Evolutionary conservation across 2,797 vertebrate species (phyloP).

Genomic region (Gallinago nigripennis): DNA sequence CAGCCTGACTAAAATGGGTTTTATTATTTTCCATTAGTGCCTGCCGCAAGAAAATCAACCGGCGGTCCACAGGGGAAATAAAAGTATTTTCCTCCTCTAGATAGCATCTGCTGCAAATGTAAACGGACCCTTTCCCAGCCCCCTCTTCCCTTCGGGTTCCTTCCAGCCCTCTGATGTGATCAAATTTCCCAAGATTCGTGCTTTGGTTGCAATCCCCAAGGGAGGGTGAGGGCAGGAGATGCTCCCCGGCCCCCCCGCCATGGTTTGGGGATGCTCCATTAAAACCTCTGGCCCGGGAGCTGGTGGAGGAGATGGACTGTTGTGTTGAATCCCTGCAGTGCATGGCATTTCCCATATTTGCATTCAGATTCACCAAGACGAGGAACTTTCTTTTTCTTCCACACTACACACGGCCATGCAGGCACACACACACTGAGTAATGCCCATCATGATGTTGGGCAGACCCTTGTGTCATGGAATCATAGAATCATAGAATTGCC

Average conservation of each 20-base stretch:
- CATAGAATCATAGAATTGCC: too few species aligned
- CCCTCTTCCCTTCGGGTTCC: not conserved
- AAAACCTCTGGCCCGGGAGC: not conserved
- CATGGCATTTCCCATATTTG: fast-evolving
- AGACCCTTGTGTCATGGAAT: not conserved
- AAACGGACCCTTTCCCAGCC: slow-evolving; percentile 42
- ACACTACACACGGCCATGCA: fast-evolving
- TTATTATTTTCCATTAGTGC: slow-evolving; percentile 81
- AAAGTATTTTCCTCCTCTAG: slow-evolving; percentile 65
- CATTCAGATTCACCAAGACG: not conserved
- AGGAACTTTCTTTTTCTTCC: not conserved
- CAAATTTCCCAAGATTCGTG: not conserved
- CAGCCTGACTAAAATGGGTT: slow-evolving; percentile 74
- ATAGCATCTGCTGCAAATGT: slow-evolving; percentile 61
- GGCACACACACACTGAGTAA: fast-evolving
- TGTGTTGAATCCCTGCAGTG: fast-evolving
- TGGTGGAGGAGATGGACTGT: not conserved
- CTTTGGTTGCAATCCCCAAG: not conserved
- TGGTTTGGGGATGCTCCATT: not conserved
- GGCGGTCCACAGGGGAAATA: slow-evolving; percentile 72
- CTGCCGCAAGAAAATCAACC: slow-evolving; percentile 72
- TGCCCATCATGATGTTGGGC: fast-evolving
- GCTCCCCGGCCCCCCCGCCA: fast-evolving
- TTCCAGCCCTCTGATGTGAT: not conserved
- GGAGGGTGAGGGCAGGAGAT: not conserved